A percentile compares a stretch with the other conserved stretches of the same genome.
phyloP scores from a whole-genome alignment of 2,797 vertebrate species.

The Gambelia wislizenii region DNA sequence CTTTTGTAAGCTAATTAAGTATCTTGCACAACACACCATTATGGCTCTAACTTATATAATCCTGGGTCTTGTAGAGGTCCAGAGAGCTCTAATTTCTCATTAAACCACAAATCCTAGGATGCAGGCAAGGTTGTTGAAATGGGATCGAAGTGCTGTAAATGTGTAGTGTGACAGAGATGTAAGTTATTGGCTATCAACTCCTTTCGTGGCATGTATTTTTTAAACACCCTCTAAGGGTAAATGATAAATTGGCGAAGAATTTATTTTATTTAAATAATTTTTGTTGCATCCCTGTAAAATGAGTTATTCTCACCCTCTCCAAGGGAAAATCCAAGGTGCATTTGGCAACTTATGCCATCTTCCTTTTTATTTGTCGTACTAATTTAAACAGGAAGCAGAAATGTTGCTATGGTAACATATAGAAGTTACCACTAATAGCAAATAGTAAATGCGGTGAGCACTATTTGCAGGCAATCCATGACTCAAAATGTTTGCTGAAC shows the following conservation, averaged over 20 bases:
- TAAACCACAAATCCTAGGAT: too few relatives aligned
- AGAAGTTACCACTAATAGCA: constrained; percentile 44
- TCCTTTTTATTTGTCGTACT: constrained; percentile 25
- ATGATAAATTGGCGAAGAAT: constrained; percentile 19
- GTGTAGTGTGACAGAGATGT: too few relatives aligned
- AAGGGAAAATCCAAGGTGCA: constrained; percentile 40
- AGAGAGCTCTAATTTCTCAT: too few relatives aligned
- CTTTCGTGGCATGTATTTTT: neutral
- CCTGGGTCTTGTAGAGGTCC: too few relatives aligned
- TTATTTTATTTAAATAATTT: neutral
- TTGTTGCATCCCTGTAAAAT: neutral
- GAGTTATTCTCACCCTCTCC: constrained; percentile 32
- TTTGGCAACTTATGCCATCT: constrained; percentile 44
- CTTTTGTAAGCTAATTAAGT: neutral
- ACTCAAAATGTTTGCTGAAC: constrained; percentile 47
- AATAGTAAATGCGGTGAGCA: constrained; percentile 41
- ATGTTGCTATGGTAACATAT: constrained; percentile 57
- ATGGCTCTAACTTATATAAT: too few relatives aligned
- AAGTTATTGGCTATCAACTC: neutral
- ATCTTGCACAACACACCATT: too few relatives aligned
- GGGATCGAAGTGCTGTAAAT: neutral
- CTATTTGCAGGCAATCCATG: constrained; percentile 36
- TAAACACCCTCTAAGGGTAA: neutral
- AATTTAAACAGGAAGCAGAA: constrained; percentile 52
- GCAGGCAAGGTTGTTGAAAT: too few relatives aligned